Conservation (phyloP, 30 jellyfish, hydroid and myxozoan genomes). For the Aurelia aurita complex sp. Pacific region DNA sequence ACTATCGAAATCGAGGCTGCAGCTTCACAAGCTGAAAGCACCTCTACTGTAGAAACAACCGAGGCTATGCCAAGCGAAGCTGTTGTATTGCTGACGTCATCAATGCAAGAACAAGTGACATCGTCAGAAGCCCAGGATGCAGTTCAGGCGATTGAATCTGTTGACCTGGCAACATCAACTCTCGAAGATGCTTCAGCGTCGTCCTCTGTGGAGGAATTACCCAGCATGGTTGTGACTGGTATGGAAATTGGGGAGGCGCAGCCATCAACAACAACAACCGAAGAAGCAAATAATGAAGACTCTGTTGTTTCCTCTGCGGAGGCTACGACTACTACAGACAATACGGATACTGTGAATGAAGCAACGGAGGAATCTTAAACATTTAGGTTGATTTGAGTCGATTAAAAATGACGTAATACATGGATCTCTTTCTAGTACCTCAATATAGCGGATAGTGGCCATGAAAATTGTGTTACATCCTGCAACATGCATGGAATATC, state of each 20-base stretch:
- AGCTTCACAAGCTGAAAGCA: conserved; percentile 66
- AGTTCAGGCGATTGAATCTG: conserved; percentile 59
- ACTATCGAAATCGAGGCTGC: conserved; percentile 65
- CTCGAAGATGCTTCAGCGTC: conserved; percentile 52
- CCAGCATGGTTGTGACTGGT: conserved; percentile 27
- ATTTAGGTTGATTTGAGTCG: neutral
- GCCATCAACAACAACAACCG: conserved; percentile 65
- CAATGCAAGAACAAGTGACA: conserved; percentile 63
- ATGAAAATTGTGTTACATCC: too few species aligned
- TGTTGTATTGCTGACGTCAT: conserved; percentile 59
- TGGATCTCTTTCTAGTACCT: neutral
- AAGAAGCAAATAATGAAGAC: conserved; percentile 36
- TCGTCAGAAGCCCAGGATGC: conserved; percentile 75
- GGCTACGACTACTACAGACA: conserved; percentile 63
- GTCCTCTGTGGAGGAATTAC: conserved; percentile 40
- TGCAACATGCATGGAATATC: too few species aligned
- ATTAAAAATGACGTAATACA: too few species aligned
- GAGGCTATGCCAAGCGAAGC: conserved; percentile 62
- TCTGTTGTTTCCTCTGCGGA: conserved; percentile 65
- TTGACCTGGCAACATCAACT: conserved; percentile 58
- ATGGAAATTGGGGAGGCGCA: conserved; percentile 63
- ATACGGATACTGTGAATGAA: conserved; percentile 1
- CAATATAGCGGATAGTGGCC: neutral
- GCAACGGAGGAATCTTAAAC: conserved; percentile 17
- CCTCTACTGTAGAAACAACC: conserved; percentile 62